Percentiles rank a stretch among this genome's conserved stretches.
phyloP scores from a whole-genome alignment of 1,140 invertebrate species.

The Drosophila nikananu region DNA sequence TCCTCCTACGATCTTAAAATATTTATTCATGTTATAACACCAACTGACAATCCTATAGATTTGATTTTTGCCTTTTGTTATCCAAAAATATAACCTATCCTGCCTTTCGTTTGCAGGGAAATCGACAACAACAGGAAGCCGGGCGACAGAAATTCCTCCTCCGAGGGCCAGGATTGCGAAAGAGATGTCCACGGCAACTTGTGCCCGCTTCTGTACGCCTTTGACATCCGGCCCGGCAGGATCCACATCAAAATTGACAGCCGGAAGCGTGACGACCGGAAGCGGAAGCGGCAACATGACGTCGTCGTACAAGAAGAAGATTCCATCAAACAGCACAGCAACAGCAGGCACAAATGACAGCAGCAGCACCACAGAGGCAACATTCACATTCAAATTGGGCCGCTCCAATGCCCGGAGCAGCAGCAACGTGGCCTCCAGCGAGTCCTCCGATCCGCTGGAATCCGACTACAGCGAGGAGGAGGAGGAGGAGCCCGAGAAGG shows the following conservation, averaged over 20 bases:
- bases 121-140: constrained; percentile 23
- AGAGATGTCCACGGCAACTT: constrained; percentile 73
- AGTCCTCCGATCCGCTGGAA: constrained; percentile 82
- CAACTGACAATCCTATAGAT: too few relatives aligned
- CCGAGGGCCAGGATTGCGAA: constrained; percentile 28
- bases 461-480: constrained; percentile 83
- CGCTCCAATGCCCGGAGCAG: constrained; percentile 38
- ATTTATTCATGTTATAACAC: background rate
- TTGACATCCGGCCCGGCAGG: constrained; percentile 52
- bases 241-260: constrained; percentile 67
- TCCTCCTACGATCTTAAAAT: background rate
- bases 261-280: constrained; percentile 64
- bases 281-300: constrained; percentile 62
- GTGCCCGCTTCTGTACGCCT: constrained; percentile 69
- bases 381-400: constrained; percentile 79
- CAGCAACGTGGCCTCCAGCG: constrained; percentile 69
- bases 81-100: constrained; percentile 29
- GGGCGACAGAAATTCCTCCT: constrained; percentile 18
- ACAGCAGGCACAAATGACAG: constrained; percentile 61
- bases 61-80: constrained; percentile 16
- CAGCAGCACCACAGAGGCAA: constrained; percentile 70
- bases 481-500: constrained; percentile 51
- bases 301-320: constrained; percentile 62
- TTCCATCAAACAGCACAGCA: constrained; percentile 56
- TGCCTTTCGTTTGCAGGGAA: constrained; percentile 31